Evolutionary conservation across 2,888 invertebrate genomes (phyloP), one percentile per base, ranked within the genome.

Genomic region (Meteorus cinctellus): DNA sequence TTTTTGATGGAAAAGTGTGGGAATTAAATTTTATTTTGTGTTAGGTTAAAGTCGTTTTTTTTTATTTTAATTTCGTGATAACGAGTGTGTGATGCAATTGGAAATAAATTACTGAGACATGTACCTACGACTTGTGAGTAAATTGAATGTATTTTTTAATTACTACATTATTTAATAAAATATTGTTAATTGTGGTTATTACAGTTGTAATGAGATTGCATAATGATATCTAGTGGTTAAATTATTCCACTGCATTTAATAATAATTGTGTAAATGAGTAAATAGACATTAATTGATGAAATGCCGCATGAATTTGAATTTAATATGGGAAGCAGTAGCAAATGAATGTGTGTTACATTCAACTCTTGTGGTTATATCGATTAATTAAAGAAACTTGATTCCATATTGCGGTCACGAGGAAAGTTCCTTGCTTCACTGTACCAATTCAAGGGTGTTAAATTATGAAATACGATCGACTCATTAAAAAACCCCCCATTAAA

Each of bases 81-180:
- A 73, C 75, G 78, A 72, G 78, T 74, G 80, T 84, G 85, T 84
- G 82, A 86, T 84, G 86, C 82, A 82, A 78, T 79, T 81, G 77
- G 81, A 76, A 82, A 78, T 80, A 82, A 84, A 77, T 79, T 80
- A 78, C 80, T 82, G 81, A 84, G 85, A 85, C 77, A 88, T 87
- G 88, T 85, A 86, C 79, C 67, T 82, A 80, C 85, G 84, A 83
- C 81, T 83, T 82, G 88, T 88, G 80, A 88, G 88, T 86, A 81
- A n/a, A 67, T 27, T 34, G 1, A 4, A 63, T 41, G 12, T 1
- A 29, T 41, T 14, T 65, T 24, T 72, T 24, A 45, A 34, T 29
- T 10, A 29, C 69, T 51, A 12, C 2, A 34, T 27, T 16, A 48
- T 60, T 27, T n/a, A 51, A 55, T 70, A 2, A 31, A n/a, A 16